Evolutionary conservation across 2,888 invertebrate species (phyloP).

Genomic region (Helobdella robusta): DNA sequence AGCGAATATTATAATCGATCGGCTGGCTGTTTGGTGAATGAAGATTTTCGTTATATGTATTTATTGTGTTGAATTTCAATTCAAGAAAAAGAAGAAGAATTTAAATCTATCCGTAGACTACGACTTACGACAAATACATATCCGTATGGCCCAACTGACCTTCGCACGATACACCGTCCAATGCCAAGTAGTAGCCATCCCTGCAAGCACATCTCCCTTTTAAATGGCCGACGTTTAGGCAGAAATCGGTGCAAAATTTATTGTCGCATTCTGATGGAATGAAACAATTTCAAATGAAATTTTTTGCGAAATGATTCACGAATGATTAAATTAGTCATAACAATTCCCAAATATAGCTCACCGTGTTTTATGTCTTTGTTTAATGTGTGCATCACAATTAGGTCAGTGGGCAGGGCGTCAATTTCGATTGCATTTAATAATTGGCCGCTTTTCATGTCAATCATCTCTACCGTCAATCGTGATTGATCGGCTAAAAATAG

Average conservation of each 20-base stretch:
- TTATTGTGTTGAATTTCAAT: too few relatives aligned
- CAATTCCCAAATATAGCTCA: neutral
- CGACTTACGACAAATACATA: neutral
- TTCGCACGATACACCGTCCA: constrained; percentile 8
- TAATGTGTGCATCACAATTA: neutral
- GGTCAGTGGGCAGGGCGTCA: constrained; percentile 6
- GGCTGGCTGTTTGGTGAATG: neutral
- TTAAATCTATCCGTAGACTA: neutral
- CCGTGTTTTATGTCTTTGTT: neutral
- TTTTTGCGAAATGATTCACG: neutral
- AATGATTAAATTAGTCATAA: neutral
- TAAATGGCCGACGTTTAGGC: neutral
- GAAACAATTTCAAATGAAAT: neutral
- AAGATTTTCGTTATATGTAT: too few relatives aligned
- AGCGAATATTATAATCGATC: neutral
- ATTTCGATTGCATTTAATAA: neutral
- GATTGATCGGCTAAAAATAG: neutral
- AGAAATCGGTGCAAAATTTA: neutral
- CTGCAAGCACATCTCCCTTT: neutral
- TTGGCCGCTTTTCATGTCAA: neutral
- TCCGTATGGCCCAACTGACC: neutral
- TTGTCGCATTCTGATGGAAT: neutral
- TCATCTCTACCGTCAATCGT: neutral
- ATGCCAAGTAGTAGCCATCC: neutral
- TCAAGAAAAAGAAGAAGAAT: neutral